These are phyloP conservation scores for Apus apus DNA, from an alignment of 2,113 vertebrate genomes.

Conservation along the genomic window DNA sequence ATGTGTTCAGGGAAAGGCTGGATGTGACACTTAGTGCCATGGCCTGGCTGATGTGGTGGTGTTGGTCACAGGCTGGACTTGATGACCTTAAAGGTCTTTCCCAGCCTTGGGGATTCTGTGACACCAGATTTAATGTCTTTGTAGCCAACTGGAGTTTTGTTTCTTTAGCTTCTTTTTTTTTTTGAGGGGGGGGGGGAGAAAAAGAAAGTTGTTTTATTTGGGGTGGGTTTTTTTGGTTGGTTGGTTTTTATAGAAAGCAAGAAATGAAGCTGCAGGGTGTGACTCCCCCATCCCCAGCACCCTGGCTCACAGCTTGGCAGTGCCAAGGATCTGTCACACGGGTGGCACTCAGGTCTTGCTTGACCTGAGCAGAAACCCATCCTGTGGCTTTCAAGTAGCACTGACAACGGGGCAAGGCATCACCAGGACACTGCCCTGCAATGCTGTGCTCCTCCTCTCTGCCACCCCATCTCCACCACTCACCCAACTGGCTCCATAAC, in stretches of 20 bases:
- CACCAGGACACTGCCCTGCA: background rate
- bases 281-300: background rate
- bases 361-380: background rate
- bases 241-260: background rate
- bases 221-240: too few relatives aligned
- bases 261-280: background rate
- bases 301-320: background rate
- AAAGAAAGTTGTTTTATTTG: background rate
- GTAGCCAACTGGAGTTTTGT: background rate
- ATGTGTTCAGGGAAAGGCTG: too few relatives aligned
- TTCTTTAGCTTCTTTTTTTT: background rate
- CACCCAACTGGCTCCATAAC: background rate
- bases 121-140: background rate
- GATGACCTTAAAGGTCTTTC: too few relatives aligned
- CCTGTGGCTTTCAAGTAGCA: background rate
- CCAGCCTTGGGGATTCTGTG: too few relatives aligned
- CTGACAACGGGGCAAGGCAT: fast-evolving
- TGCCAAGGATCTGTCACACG: background rate
- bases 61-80: too few relatives aligned
- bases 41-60: too few relatives aligned
- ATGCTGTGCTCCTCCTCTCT: background rate
- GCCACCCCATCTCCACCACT: background rate
- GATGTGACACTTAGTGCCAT: too few relatives aligned
- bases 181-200: too few relatives aligned
- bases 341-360: fast-evolving